phyloP scores from a whole-genome alignment of 2,797 vertebrate species.

The Helostoma temminkii region DNA sequence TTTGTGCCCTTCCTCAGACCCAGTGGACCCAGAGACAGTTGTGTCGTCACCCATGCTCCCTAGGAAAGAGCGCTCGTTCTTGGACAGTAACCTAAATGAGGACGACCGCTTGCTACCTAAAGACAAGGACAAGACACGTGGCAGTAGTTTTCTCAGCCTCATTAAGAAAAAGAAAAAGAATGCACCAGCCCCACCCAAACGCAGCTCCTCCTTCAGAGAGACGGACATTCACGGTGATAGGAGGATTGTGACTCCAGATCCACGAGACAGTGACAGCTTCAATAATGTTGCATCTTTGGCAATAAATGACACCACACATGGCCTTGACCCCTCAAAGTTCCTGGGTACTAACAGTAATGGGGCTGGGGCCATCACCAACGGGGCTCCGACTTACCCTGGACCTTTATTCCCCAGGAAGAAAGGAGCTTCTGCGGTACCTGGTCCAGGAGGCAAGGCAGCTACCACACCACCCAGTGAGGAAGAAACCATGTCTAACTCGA shows the following conservation, averaged over 20 bases:
- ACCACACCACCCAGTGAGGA: slow-evolving; percentile 86
- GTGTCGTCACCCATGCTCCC: slow-evolving; percentile 92
- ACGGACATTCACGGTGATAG: slow-evolving; percentile 87
- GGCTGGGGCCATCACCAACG: slow-evolving; percentile 86
- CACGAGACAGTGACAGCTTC: slow-evolving; percentile 81
- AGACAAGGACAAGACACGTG: slow-evolving; percentile 92
- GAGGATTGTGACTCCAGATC: slow-evolving; percentile 78
- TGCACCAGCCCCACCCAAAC: slow-evolving; percentile 92
- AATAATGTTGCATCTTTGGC: slow-evolving; percentile 84
- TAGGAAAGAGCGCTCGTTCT: slow-evolving; percentile 89
- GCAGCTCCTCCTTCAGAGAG: slow-evolving; percentile 96
- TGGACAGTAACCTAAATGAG: slow-evolving; percentile 89
- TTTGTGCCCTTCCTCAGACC: slow-evolving; percentile 79
- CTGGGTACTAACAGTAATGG: slow-evolving; percentile 80
- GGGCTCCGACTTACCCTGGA: slow-evolving; percentile 86
- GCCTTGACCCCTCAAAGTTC: slow-evolving; percentile 84
- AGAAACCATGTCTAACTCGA: slow-evolving; percentile 87
- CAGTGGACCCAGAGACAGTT: slow-evolving; percentile 86
- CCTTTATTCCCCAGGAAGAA: slow-evolving; percentile 91
- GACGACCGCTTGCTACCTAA: slow-evolving; percentile 92
- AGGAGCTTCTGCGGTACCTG: slow-evolving; percentile 79
- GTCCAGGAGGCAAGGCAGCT: slow-evolving; percentile 70
- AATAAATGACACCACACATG: slow-evolving; percentile 69
- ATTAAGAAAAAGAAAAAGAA: slow-evolving; percentile 99
- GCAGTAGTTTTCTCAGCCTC: slow-evolving; percentile 91